A percentile compares a stretch with the other conserved stretches of the same genome.
phyloP scores from a whole-genome alignment of 2,888 invertebrate species.

The Malthinus flaveolus region DNA sequence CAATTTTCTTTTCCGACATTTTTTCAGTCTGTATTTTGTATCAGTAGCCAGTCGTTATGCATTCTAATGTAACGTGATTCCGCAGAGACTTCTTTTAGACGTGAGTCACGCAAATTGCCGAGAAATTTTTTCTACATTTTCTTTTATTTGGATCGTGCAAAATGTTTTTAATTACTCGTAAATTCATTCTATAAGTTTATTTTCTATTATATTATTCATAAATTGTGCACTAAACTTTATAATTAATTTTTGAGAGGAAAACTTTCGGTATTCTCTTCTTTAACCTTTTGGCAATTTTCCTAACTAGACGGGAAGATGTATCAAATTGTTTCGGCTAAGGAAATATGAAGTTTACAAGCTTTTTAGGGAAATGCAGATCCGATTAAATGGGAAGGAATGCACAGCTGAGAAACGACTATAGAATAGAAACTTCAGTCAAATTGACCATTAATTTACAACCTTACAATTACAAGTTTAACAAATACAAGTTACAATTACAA shows the following conservation, averaged over 20 bases:
- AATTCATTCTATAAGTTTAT: conserved; percentile 16
- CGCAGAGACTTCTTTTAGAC: conserved; percentile 34
- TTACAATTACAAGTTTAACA: too few relatives aligned
- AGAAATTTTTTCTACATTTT: conserved; percentile 42
- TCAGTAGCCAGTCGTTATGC: conserved; percentile 42
- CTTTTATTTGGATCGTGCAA: conserved; percentile 46
- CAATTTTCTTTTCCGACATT: conserved; percentile 41
- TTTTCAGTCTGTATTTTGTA: conserved; percentile 35
- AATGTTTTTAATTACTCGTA: conserved; percentile 38
- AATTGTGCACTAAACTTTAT: not conserved
- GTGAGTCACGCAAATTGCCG: conserved; percentile 43
- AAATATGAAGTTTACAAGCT: too few relatives aligned
- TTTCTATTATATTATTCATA: not conserved
- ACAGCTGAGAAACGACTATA: too few relatives aligned
- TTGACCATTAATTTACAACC: too few relatives aligned
- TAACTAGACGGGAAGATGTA: too few relatives aligned
- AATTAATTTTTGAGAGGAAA: not conserved
- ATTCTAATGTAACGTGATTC: conserved; percentile 40
- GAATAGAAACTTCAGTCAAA: too few relatives aligned
- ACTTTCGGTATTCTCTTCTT: not conserved
- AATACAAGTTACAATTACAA: too few relatives aligned
- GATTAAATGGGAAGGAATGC: too few relatives aligned
- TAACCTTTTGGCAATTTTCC: not conserved
- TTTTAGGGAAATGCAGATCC: too few relatives aligned
- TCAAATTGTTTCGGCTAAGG: too few relatives aligned